Base-by-base conservation (phyloP, 2,888 invertebrate species). In the Hyalella azteca region DNA sequence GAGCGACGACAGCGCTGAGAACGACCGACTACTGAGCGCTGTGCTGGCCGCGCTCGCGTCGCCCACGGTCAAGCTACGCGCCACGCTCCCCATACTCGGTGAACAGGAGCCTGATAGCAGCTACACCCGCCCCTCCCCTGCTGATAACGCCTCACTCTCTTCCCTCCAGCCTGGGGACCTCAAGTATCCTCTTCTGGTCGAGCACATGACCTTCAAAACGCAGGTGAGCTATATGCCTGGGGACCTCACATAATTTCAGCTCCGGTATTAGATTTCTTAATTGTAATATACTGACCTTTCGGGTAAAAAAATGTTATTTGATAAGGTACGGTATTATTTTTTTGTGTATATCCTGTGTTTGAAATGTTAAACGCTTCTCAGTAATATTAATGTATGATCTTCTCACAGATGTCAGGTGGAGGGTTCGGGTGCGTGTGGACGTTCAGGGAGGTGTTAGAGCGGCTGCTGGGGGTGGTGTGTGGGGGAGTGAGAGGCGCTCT, bases 1-100 rank as follows among this genome's bases (percentile, higher is more conserved):
- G 26, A 77, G 79, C 59, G 84, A 84, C 39, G 84, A 82, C 7
- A 81, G 80, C 48, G 76, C 81, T 15, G 81, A 84, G 36, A 84
- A 87, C 86, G 92, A 92, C 86, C 90, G 93, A 78, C 88, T 94
- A 1, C 87, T 95, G 77, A 93, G 93, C 83, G 93, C 96, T 0
- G 93, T 95, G 2, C 90, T 96, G 83, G 94, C 95, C 60, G 94
- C 97, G 0, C 90, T 97, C 84, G 95, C 95, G 86, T 92, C 92
- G 66, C 93, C 94, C 0, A 91, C 92, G 2, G 92, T 94, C 26
- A 91, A 93, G 82, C 88, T 94, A 41, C 91, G 93, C 45, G 92
- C 92, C 81, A 93, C 93, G 39, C 93, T 94, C 88, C 94, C 94
- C 9, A 91, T 94, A 81, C 89, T 93, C 84, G 78, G 91, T 86